These are phyloP conservation scores for Syritta pipiens DNA, from an alignment of 2,888 invertebrate species.

Conservation along the genomic window DNA sequence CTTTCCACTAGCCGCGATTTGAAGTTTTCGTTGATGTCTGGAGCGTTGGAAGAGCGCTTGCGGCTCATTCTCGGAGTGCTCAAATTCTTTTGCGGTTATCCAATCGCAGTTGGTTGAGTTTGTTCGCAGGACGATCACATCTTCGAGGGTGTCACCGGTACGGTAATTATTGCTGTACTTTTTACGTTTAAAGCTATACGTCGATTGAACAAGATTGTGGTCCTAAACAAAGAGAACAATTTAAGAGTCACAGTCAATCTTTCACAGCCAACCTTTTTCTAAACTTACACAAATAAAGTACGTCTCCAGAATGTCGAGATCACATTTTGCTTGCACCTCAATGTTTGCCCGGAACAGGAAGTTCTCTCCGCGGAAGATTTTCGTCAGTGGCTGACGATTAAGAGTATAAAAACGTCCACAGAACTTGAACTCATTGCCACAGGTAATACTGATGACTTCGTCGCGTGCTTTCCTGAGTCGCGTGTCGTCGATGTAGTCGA, in stretches of 20 bases:
- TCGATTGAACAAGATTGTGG: conserved; percentile 78
- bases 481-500: conserved; percentile 77
- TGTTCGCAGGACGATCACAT: conserved; percentile 77
- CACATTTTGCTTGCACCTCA: conserved; percentile 75
- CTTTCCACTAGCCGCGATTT: conserved; percentile 42
- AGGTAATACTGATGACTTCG: conserved; percentile 75
- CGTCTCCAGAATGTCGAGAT: conserved; percentile 78
- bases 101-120: conserved; percentile 76
- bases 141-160: conserved; percentile 77
- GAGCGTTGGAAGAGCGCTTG: conserved; percentile 62
- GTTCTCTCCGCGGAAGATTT: conserved; percentile 78
- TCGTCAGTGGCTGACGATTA: conserved; percentile 75
- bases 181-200: conserved; percentile 78
- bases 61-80: conserved; percentile 72
- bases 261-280: too few species aligned
- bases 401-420: conserved; percentile 77
- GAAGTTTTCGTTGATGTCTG: conserved; percentile 70
- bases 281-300: conserved; percentile 79
- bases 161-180: conserved; percentile 75
- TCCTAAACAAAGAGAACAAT: conserved; percentile 72
- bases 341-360: conserved; percentile 77
- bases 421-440: conserved; percentile 77
- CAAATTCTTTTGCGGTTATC: conserved; percentile 75
- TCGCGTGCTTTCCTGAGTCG: conserved; percentile 77
- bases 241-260: background rate